These are phyloP conservation scores for Eudyptes chrysolophus DNA, from an alignment of 2,113 vertebrate genomes.

Conservation along the genomic window DNA sequence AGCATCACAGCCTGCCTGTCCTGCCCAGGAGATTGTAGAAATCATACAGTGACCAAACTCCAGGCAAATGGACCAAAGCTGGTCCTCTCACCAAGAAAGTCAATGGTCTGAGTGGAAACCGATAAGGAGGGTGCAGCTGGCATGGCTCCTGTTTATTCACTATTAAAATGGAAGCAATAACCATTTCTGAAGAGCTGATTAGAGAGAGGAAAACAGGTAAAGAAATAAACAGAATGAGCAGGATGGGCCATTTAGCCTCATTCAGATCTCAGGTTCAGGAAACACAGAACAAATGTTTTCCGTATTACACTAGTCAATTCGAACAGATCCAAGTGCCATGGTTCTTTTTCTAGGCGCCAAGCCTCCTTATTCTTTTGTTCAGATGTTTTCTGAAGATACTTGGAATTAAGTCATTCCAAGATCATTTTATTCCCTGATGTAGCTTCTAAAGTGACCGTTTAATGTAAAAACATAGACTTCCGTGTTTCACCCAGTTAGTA, in stretches of 20 bases:
- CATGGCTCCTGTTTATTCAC: not conserved
- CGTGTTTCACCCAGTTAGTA: not conserved
- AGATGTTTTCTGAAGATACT: not conserved
- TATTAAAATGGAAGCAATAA: not conserved
- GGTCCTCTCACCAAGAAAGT: not conserved
- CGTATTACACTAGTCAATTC: not conserved
- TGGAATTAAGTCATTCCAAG: not conserved
- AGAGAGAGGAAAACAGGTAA: not conserved
- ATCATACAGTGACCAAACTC: not conserved
- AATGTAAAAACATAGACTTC: not conserved
- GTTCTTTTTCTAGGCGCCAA: not conserved
- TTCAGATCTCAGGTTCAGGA: not conserved
- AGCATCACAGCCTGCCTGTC: not conserved
- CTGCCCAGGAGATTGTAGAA: not conserved
- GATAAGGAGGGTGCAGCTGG: not conserved
- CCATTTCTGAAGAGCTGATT: not conserved
- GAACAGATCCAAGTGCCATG: fast-evolving
- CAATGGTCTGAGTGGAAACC: not conserved
- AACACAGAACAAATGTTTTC: not conserved
- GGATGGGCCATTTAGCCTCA: not conserved
- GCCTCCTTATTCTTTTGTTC: not conserved
- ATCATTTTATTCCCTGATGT: not conserved
- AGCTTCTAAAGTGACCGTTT: not conserved
- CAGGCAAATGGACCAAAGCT: not conserved
- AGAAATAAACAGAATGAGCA: not conserved